Conservation (phyloP, 1,140 invertebrate genomes). For the Ptiloglossa arizonensis region DNA sequence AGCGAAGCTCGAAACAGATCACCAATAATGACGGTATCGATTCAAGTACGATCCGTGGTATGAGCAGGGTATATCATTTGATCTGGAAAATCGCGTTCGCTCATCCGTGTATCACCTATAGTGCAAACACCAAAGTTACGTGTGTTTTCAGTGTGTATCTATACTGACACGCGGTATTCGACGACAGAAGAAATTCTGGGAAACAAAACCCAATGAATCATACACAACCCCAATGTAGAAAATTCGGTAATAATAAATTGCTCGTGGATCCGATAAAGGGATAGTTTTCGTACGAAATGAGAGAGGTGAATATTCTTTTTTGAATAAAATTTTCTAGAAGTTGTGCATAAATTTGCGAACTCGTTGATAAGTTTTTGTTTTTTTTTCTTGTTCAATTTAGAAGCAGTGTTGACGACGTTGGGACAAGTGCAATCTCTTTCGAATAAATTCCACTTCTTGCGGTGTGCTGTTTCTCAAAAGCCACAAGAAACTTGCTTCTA, state of each 20-base stretch:
- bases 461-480: background rate
- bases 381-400: background rate
- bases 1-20: conserved; percentile 35
- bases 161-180: conserved; percentile 2
- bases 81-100: conserved; percentile 4
- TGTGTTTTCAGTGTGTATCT: background rate
- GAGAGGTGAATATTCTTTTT: too few species aligned
- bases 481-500: background rate
- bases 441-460: background rate
- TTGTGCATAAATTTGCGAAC: too few species aligned
- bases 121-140: background rate
- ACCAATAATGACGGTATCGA: conserved; percentile 66
- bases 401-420: background rate
- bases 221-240: too few species aligned
- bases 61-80: conserved; percentile 17
- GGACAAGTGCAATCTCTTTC: background rate
- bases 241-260: too few species aligned
- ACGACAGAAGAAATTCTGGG: background rate
- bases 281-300: too few species aligned
- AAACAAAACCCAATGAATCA: background rate
- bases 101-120: background rate
- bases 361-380: too few species aligned
- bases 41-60: conserved; percentile 48
- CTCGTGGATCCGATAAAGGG: too few species aligned
- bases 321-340: too few species aligned